Evolutionary conservation across 2,113 vertebrate genomes (phyloP).

Genomic region (Pandion haliaetus): DNA sequence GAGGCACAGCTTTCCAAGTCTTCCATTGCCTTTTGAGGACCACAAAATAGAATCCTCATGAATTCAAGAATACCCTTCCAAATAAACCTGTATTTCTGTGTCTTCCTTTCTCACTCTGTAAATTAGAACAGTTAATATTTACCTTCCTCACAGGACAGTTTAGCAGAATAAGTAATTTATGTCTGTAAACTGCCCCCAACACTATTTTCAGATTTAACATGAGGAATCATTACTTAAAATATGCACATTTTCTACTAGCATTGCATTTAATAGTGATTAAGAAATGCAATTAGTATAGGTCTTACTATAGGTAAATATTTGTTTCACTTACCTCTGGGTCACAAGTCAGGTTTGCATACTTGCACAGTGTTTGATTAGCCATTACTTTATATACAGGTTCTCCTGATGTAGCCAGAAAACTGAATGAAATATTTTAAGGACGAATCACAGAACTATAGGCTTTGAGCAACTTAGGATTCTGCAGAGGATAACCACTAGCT

Average conservation of each 20-base stretch:
- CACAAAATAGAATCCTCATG: background rate
- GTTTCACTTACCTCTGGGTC: constrained; percentile 81
- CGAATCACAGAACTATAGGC: background rate
- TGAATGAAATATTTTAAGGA: constrained; percentile 74
- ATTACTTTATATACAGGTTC: constrained; percentile 89
- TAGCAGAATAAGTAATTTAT: background rate
- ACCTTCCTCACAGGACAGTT: background rate
- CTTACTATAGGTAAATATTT: background rate
- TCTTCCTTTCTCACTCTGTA: background rate
- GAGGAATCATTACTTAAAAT: background rate
- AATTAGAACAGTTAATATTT: background rate
- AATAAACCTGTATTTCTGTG: background rate
- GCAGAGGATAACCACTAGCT: background rate
- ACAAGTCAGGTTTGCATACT: constrained; percentile 87
- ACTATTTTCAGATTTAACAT: background rate
- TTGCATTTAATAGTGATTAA: background rate
- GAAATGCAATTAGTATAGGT: background rate
- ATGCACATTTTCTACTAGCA: background rate
- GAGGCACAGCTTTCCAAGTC: background rate
- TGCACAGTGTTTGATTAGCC: constrained; percentile 79
- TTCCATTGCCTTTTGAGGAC: background rate
- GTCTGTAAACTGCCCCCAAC: background rate
- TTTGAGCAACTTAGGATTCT: background rate
- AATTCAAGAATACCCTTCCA: background rate
- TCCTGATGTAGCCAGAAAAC: constrained; percentile 92